Base-by-base conservation (phyloP, 2,113 vertebrate genomes). In the Tetrao urogallus region DNA sequence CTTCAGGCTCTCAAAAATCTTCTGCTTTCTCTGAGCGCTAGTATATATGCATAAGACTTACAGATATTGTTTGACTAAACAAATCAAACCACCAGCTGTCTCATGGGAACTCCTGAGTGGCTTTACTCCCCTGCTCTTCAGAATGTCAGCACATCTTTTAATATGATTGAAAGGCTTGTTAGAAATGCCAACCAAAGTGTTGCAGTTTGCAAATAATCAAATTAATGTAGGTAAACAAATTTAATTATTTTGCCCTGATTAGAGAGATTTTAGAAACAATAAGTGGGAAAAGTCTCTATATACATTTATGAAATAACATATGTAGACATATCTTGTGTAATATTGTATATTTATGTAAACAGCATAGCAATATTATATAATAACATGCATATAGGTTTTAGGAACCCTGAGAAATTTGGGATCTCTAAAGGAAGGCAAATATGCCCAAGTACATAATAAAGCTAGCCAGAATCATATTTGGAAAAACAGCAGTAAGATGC, bases 51-150 rank as follows among this genome's bases (percentile, higher is more conserved):
- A 82, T 87, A 61, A 79, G 75, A 79, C 77, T 48, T 87, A 54
- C 0, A 85, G 81, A 60, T 92, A 81, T 80, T 89, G 60, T 82
- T 73, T 94, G 92, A 93, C 84, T 89, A 92, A 92, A 87, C 74
- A 92, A 87, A 93, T 85, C 74, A 91, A 94, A 82, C 69, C 61
- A 87, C 32, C 63, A 91, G 19, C 20, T 86, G 13, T 75, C 78
- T 89, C 66, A 52, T 1, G 2, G 87, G 86, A 95, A 43, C 10
- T 89, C 43, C 4, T 1, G n/a, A 85, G 30, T 88, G 66, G 63
- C 18, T 85, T 91, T 79, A n/a, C 45, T 70, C n/a, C 8, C 12
- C 25, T 54, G 8, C n/a, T 72, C 25, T 72, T 89, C 67, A 69
- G 89, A 91, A 79, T 91, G 63, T 79, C 70, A 82, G 22, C 6